phyloP scores from a whole-genome alignment of 2,797 vertebrate species.

The Microtus californicus region DNA sequence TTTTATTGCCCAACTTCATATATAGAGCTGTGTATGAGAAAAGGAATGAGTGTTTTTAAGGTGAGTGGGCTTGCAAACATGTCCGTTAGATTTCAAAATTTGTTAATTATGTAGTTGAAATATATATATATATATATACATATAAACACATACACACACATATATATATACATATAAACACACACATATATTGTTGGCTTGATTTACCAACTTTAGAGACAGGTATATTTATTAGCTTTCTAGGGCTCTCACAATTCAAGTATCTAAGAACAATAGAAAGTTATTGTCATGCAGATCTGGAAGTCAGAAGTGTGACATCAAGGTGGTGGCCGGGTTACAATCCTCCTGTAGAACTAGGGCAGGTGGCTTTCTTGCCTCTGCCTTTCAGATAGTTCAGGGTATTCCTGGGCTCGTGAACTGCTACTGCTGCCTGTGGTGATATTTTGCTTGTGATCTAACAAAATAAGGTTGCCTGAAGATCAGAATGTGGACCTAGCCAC shows the following conservation, averaged over 20 bases:
- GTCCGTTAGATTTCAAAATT: slow-evolving; percentile 24
- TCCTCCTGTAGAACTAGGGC: neutral
- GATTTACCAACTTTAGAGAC: neutral
- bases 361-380: neutral
- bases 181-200: neutral
- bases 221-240: neutral
- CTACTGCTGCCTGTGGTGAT: neutral
- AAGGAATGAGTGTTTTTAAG: slow-evolving; percentile 7
- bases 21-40: neutral
- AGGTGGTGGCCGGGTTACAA: fast-evolving
- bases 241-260: neutral
- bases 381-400: neutral
- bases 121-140: slow-evolving; percentile 2
- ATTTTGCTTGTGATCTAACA: too few relatives aligned
- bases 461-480: too few relatives aligned
- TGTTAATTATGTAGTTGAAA: slow-evolving; percentile 33
- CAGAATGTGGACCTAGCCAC: too few relatives aligned
- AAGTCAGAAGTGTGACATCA: neutral
- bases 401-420: neutral
- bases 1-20: neutral
- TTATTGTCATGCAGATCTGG: neutral
- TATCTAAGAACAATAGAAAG: neutral
- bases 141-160: neutral
- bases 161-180: neutral
- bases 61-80: neutral